Evolutionary conservation across 2,888 invertebrate species (phyloP).

Genomic region (Drosophila atripex): DNA sequence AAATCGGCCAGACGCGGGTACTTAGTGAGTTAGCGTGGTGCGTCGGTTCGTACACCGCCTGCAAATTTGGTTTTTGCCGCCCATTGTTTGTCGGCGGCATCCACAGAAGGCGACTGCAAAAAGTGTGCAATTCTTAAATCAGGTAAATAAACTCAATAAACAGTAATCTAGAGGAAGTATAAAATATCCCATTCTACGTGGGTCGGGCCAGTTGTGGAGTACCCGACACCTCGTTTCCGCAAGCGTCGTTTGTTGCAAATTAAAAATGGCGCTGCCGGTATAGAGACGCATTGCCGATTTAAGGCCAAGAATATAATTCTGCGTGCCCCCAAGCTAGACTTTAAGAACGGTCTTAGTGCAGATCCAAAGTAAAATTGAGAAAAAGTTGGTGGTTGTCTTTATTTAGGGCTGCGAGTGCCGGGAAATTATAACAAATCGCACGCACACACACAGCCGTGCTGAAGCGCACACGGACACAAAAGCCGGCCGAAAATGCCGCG

Average conservation of each 20-base stretch:
- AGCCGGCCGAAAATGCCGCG: constrained; percentile 26
- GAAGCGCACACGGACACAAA: constrained; percentile 18
- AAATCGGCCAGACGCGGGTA: constrained; percentile 18
- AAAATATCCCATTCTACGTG: not conserved
- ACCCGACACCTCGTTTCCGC: not conserved
- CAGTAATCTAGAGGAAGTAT: not conserved
- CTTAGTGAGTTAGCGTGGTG: constrained; percentile 36
- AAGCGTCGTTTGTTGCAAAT: constrained; percentile 55
- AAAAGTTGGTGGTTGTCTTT: too few species aligned
- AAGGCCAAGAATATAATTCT: not conserved
- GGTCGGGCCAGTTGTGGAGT: not conserved
- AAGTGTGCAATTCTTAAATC: constrained; percentile 24
- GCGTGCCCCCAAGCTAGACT: not conserved
- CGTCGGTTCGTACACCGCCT: constrained; percentile 38
- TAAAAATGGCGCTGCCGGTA: constrained; percentile 70
- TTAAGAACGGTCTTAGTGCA: not conserved
- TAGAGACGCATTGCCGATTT: constrained; percentile 50
- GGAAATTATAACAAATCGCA: constrained; percentile 4
- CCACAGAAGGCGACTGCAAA: not conserved
- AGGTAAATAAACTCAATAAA: constrained; percentile 50
- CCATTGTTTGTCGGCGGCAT: constrained; percentile 21
- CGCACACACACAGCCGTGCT: constrained; percentile 6
- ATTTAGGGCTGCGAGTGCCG: constrained; percentile 5
- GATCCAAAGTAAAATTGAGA: not conserved
- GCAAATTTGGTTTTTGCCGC: constrained; percentile 9